A percentile compares a stretch with the other conserved stretches of the same genome.
Conservation (phyloP, 64 coral and sea anemone species). For the Stichodactyla mertensii region DNA sequence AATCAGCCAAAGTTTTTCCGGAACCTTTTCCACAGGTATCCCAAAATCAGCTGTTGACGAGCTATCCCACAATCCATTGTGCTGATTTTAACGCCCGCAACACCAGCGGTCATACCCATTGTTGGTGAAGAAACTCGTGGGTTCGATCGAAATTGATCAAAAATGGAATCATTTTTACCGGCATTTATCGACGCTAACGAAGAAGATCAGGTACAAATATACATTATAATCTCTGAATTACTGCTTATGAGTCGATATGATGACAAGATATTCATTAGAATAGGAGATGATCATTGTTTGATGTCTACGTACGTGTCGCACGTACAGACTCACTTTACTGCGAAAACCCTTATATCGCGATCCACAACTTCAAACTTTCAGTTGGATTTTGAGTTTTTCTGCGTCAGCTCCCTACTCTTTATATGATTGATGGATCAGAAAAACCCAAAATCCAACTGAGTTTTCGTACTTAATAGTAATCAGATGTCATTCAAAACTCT, state of each 20-base stretch:
- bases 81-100: not conserved
- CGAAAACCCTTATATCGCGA: too few relatives aligned
- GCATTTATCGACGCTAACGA: conserved; percentile 86
- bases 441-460: too few relatives aligned
- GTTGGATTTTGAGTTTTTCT: too few relatives aligned
- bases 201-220: conserved; percentile 73
- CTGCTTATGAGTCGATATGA: not conserved
- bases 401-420: too few relatives aligned
- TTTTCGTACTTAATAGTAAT: too few relatives aligned
- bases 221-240: not conserved
- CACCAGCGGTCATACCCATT: not conserved
- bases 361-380: too few relatives aligned
- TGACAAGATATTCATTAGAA: not conserved
- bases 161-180: conserved; percentile 88
- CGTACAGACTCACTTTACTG: too few relatives aligned
- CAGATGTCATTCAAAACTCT: too few relatives aligned
- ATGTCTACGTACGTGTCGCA: not conserved
- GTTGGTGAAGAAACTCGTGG: not conserved
- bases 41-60: too few relatives aligned
- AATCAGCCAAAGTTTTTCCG: too few relatives aligned
- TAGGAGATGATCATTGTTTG: not conserved
- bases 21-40: too few relatives aligned
- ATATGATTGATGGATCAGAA: too few relatives aligned
- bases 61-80: not conserved
- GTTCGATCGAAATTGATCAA: not conserved